phyloP scores from a whole-genome alignment of 2,113 vertebrate genomes.

The Toxotes jaculatrix region DNA sequence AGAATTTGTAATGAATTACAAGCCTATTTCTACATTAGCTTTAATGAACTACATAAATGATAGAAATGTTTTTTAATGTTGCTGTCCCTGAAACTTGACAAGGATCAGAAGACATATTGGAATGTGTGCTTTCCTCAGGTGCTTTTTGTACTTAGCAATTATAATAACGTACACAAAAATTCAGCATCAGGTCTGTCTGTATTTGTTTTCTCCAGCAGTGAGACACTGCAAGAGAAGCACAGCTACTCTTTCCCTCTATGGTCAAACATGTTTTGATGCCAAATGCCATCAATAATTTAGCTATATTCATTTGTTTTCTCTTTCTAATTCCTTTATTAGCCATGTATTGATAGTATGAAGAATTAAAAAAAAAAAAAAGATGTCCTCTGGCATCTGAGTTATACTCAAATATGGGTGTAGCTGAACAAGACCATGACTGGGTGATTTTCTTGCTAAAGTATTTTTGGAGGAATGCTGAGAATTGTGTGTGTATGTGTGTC shows the following conservation, averaged over 20 bases:
- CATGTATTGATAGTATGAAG: not conserved
- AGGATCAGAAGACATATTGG: no score
- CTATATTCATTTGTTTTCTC: not conserved
- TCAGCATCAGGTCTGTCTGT: not conserved
- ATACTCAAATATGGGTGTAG: slow-evolving; percentile 36
- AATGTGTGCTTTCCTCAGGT: no score
- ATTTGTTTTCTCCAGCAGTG: not conserved
- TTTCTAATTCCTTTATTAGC: slow-evolving; percentile 9
- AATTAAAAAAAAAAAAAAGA: slow-evolving; percentile 8
- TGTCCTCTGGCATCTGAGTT: not conserved
- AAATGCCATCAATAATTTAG: not conserved
- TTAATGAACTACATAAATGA: no score
- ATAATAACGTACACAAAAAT: no score
- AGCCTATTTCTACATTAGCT: no score
- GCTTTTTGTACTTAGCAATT: no score
- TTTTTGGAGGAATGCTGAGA: slow-evolving; percentile 55
- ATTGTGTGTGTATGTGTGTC: slow-evolving; percentile 9
- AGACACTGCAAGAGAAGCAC: not conserved
- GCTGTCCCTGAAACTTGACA: no score
- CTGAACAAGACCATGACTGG: slow-evolving; percentile 7
- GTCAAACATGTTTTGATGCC: slow-evolving; percentile 1
- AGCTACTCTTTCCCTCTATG: not conserved
- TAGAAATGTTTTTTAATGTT: no score
- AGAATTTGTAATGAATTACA: no score
- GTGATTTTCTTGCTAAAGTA: slow-evolving; percentile 23